Conservation (phyloP, 1,140 invertebrate species). For the Lepidurus packardi region DNA sequence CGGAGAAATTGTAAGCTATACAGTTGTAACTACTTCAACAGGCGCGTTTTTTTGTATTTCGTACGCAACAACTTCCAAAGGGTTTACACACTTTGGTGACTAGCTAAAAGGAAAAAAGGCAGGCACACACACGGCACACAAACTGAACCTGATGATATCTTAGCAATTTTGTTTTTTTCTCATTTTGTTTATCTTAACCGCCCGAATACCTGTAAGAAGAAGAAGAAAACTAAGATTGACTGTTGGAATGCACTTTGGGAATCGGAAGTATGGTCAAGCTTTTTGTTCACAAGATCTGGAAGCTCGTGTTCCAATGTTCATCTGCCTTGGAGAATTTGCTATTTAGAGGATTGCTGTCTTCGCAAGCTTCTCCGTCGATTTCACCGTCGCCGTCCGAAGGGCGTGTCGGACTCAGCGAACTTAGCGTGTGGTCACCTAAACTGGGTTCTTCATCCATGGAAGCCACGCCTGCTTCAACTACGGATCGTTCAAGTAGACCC, state of each 20-base stretch:
- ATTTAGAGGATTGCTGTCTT: background rate
- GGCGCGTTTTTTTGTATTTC: background rate
- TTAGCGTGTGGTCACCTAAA: constrained; percentile 14
- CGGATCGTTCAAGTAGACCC: background rate
- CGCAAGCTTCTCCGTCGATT: constrained; percentile 3
- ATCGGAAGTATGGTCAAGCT: background rate
- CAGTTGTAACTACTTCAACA: constrained; percentile 17
- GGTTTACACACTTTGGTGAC: constrained; percentile 12
- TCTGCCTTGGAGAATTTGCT: background rate
- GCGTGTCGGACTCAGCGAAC: background rate
- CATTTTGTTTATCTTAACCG: too few relatives aligned
- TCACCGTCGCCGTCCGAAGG: background rate
- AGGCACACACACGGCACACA: background rate
- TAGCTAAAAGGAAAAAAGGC: background rate
- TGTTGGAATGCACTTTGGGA: constrained; percentile 14
- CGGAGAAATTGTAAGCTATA: background rate
- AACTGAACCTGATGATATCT: background rate
- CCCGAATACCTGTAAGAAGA: background rate
- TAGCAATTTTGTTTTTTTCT: too few relatives aligned
- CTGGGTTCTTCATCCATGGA: background rate
- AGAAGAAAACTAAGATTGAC: constrained; percentile 4
- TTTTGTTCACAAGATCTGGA: constrained; percentile 9
- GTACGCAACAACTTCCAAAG: background rate
- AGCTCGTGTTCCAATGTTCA: constrained; percentile 11
- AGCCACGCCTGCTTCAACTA: background rate